Base-by-base conservation (phyloP, 2,113 vertebrate genomes). In the Paradoxurus hermaphroditus region DNA sequence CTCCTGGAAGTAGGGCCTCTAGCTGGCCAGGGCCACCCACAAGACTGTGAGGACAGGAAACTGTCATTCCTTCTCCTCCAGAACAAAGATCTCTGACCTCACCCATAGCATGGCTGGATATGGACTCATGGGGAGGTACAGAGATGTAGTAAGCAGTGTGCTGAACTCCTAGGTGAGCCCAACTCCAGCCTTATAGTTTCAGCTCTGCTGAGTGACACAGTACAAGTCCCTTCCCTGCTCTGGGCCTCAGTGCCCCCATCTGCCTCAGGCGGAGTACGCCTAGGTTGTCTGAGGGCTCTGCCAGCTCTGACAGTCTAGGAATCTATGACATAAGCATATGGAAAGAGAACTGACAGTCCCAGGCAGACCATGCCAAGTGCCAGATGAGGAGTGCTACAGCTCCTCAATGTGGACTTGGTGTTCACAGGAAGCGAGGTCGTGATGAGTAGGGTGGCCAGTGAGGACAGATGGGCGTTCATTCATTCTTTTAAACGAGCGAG, bases 1-100 rank as follows among this genome's bases (percentile, higher is more conserved):
- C 41, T 70, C 53, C 18, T 9, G 0, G 56, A 88, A 91, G 56
- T 29, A 68, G 19, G 62, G 25, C 34, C 34, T n/a, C 23, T 14
- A 39, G 5, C 49, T 59, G 18, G 23, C 73, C 87, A 91, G 77
- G 34, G 44, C 59, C 86, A 49, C 59, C 73, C n/a, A 51, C 21
- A 65, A 75, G 53, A 41, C 27, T 49, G 19, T 93, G 67, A 90
- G 75, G 63, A 83, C 56, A 68, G 41, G 67, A 23, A 87, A 15
- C 16, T 79, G 21, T 86, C 70, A 82, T 72, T 68, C 77, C 62
- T 81, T 89, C n/a, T 87, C 65, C 41, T 67, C 14, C 49, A 84
- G 27, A 95, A 88, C 25, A 81, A 94, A 95, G 36, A 59, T 70
- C n/a, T 91, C 46, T 85, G 75, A 77, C 36, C 9, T 84, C 75